Conservation (phyloP, 2,113 vertebrate genomes). For the Ivindomyrus marchei region DNA sequence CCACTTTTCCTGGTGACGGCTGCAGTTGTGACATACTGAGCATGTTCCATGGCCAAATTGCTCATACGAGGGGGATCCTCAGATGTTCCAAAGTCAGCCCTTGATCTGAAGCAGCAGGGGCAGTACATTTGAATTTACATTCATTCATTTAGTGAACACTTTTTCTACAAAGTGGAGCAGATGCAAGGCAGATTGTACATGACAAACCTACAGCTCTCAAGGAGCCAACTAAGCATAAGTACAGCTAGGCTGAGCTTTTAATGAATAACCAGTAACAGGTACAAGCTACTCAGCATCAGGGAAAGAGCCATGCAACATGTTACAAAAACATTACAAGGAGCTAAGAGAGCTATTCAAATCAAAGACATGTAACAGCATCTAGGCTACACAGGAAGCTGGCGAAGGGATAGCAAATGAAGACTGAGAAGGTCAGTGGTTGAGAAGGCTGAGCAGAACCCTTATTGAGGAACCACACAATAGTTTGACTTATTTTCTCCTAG, state of each 20-base stretch:
- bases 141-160: background rate
- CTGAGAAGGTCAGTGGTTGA: background rate
- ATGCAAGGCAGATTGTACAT: background rate
- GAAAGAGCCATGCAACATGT: background rate
- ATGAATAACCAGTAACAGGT: background rate
- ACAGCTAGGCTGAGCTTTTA: background rate
- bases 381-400: background rate
- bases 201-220: background rate
- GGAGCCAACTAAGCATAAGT: background rate
- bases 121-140: background rate
- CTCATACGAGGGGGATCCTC: background rate
- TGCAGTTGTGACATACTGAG: background rate
- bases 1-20: background rate
- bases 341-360: background rate
- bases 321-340: background rate
- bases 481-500: background rate
- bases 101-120: background rate
- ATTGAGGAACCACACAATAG: background rate
- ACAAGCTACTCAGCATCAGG: background rate
- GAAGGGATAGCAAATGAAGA: background rate
- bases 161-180: background rate
- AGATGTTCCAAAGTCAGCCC: background rate
- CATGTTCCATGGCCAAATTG: background rate
- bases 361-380: background rate
- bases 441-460: background rate